phyloP scores from a whole-genome alignment of 2,797 vertebrate genomes.

The Gymnothorax reevesii region DNA sequence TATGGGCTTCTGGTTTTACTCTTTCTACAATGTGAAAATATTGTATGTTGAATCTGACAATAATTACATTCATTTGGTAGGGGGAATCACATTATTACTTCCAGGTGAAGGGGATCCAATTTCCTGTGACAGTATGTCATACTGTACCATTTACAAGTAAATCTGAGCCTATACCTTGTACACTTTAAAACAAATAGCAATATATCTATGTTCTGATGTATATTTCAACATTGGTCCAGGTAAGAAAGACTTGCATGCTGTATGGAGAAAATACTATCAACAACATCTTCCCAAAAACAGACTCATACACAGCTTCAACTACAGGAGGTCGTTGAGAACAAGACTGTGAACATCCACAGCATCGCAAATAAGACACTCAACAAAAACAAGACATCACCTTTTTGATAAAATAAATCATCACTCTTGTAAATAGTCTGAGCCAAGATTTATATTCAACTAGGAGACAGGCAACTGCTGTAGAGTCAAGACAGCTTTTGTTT shows the following conservation, averaged over 20 bases:
- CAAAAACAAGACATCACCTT: background rate
- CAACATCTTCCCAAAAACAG: background rate
- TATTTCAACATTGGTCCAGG: background rate
- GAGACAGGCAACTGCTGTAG: background rate
- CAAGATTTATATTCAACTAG: background rate
- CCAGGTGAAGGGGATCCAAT: background rate
- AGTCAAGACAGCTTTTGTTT: background rate
- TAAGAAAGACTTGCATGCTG: background rate
- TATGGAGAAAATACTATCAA: background rate
- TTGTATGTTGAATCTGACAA: background rate
- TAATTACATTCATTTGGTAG: background rate
- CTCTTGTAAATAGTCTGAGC: background rate
- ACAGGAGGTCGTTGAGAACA: background rate
- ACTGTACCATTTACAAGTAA: background rate
- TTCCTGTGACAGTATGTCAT: background rate
- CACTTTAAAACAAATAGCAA: background rate
- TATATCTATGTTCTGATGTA: background rate
- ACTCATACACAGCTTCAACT: background rate
- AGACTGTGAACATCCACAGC: background rate
- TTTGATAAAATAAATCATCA: background rate
- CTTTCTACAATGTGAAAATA: background rate
- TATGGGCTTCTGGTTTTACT: background rate
- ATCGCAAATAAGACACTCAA: background rate
- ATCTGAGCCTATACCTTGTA: background rate
- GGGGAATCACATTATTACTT: background rate